phyloP scores from a whole-genome alignment of 2,113 vertebrate species.

The Lepus timidus region DNA sequence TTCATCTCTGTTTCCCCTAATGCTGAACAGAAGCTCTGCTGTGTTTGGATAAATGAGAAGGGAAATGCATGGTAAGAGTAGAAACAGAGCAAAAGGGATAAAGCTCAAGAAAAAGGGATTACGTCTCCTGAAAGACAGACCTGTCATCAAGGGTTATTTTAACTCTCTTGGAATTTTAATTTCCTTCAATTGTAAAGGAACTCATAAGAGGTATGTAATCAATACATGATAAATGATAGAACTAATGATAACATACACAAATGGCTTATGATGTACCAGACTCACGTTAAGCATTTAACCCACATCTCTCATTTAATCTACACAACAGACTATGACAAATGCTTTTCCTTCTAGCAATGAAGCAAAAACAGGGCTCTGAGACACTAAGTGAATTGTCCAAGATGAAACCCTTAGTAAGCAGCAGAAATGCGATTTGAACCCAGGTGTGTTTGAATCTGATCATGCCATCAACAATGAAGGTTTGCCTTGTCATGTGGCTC shows the following conservation, averaged over 20 bases:
- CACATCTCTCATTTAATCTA: background rate
- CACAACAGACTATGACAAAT: background rate
- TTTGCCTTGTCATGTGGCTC: background rate
- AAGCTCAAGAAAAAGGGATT: background rate
- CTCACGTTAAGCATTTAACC: background rate
- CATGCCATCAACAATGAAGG: background rate
- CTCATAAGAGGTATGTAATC: background rate
- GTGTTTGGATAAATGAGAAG: background rate
- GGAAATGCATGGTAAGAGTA: background rate
- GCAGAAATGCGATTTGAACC: background rate
- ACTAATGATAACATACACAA: background rate
- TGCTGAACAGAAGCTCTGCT: background rate
- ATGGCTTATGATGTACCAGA: background rate
- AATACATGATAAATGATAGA: conserved; percentile 16
- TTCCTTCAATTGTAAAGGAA: background rate
- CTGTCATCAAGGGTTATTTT: background rate
- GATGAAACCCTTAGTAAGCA: background rate
- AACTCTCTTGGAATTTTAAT: background rate
- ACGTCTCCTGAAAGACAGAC: background rate
- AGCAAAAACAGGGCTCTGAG: background rate
- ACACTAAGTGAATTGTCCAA: conserved; percentile 17
- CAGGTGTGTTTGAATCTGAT: background rate
- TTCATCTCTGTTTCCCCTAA: background rate
- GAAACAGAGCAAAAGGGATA: background rate
- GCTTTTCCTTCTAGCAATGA: conserved; percentile 48